Conservation (phyloP, 2,113 vertebrate genomes). For the Rhipidura dahli region DNA sequence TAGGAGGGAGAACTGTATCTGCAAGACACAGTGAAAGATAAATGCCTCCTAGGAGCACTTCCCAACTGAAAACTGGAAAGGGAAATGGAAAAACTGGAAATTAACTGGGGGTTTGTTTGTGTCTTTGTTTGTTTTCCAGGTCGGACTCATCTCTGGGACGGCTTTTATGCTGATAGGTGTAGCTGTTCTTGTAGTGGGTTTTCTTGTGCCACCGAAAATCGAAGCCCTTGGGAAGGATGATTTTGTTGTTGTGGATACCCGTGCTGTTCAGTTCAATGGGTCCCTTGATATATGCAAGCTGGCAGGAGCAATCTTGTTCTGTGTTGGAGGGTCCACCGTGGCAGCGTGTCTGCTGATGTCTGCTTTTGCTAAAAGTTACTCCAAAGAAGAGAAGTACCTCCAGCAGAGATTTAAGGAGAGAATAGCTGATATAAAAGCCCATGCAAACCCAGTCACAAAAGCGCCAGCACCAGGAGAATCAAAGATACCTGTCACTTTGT, state of each 20-base stretch:
- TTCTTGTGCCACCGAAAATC: slow-evolving; percentile 86
- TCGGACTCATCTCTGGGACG: slow-evolving; percentile 89
- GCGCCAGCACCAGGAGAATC: slow-evolving; percentile 86
- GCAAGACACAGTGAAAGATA: not conserved
- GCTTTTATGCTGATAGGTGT: slow-evolving; percentile 88
- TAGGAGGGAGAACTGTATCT: not conserved
- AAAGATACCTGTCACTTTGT: slow-evolving; percentile 92
- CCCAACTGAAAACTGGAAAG: not conserved
- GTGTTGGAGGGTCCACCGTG: slow-evolving; percentile 86
- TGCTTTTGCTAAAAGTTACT: slow-evolving; percentile 86
- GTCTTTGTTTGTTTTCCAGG: slow-evolving; percentile 68
- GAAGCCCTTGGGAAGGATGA: slow-evolving; percentile 93
- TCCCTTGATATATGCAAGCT: slow-evolving; percentile 92
- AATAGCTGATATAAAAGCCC: slow-evolving; percentile 85
- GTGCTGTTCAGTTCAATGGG: slow-evolving; percentile 85
- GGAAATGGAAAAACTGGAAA: not conserved
- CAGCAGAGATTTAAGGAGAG: slow-evolving; percentile 95
- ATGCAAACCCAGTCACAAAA: slow-evolving; percentile 84
- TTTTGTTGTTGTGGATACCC: slow-evolving; percentile 86
- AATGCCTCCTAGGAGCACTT: not conserved
- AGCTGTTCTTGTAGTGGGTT: slow-evolving; percentile 88
- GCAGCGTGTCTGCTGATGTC: slow-evolving; percentile 89
- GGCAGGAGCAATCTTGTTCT: slow-evolving; percentile 90
- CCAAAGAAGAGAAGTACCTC: slow-evolving; percentile 90
- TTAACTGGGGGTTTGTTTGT: not conserved